These are phyloP conservation scores for Tapirus terrestris DNA, from an alignment of 2,113 vertebrate genomes.

Conservation along the genomic window DNA sequence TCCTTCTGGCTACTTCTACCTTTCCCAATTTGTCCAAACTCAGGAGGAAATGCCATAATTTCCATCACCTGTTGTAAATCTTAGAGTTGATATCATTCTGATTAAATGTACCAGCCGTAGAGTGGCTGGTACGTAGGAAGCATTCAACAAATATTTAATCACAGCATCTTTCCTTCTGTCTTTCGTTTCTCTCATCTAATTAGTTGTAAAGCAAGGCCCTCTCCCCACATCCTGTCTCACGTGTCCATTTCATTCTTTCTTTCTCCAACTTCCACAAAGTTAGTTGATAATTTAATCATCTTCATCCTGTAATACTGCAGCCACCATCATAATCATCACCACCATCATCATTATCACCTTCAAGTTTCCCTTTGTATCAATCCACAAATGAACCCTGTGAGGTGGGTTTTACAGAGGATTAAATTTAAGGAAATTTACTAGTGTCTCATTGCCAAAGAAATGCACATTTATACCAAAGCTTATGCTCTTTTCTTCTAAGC, in stretches of 20 bases:
- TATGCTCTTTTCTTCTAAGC: background rate
- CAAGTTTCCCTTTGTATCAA: background rate
- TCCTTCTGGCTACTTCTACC: background rate
- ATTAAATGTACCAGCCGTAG: background rate
- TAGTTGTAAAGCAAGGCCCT: background rate
- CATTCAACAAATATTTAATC: background rate
- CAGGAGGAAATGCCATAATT: background rate
- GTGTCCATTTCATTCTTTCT: background rate
- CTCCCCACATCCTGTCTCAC: background rate
- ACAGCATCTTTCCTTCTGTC: background rate
- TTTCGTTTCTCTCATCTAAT: background rate
- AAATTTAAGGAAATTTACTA: background rate
- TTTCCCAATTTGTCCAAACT: background rate
- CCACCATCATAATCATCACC: background rate
- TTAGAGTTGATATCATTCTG: background rate
- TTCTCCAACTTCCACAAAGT: background rate
- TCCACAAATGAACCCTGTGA: background rate
- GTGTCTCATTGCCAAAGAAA: background rate
- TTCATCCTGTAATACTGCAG: background rate
- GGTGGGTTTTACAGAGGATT: background rate
- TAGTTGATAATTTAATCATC: background rate
- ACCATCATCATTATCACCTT: background rate
- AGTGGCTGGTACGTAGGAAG: background rate
- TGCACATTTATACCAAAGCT: background rate
- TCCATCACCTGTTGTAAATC: background rate